These are phyloP conservation scores for Drosophila ficusphila DNA, from an alignment of 1,140 invertebrate genomes.

Conservation along the genomic window DNA sequence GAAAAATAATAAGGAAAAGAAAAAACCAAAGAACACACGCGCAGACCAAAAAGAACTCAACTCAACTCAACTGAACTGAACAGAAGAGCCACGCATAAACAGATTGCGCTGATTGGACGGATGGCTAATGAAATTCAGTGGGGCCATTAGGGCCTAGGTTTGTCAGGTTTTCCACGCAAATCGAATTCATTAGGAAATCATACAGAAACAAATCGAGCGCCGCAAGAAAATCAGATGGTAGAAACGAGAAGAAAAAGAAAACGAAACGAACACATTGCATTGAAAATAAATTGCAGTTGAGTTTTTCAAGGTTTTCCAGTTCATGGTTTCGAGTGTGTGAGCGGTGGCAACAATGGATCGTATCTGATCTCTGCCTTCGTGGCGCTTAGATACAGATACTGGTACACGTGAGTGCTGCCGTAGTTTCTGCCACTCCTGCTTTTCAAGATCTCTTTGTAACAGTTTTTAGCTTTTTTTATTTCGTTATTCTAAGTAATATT, in stretches of 20 bases:
- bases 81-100: slow-evolving; percentile 50
- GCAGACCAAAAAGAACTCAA: slow-evolving; percentile 9
- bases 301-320: slow-evolving; percentile 81
- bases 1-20: slow-evolving; percentile 26
- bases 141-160: slow-evolving; percentile 55
- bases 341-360: slow-evolving; percentile 58
- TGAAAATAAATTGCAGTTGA: slow-evolving; percentile 70
- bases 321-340: slow-evolving; percentile 64
- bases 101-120: slow-evolving; percentile 46
- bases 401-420: slow-evolving; percentile 66
- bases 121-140: slow-evolving; percentile 72
- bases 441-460: slow-evolving; percentile 11
- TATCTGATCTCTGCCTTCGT: slow-evolving; percentile 59
- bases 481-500: too few species aligned
- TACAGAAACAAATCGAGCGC: slow-evolving; percentile 25
- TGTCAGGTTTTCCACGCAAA: slow-evolving; percentile 43
- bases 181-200: slow-evolving; percentile 31
- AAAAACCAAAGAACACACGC: slow-evolving; percentile 28
- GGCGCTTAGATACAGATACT: slow-evolving; percentile 62
- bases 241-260: slow-evolving; percentile 16
- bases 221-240: slow-evolving; percentile 26
- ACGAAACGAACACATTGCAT: slow-evolving; percentile 42
- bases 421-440: slow-evolving; percentile 51
- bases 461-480: not conserved
- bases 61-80: too few species aligned